Evolutionary conservation across 64 coral and sea anemone species (phyloP).

Genomic region (Orbicella faveolata): DNA sequence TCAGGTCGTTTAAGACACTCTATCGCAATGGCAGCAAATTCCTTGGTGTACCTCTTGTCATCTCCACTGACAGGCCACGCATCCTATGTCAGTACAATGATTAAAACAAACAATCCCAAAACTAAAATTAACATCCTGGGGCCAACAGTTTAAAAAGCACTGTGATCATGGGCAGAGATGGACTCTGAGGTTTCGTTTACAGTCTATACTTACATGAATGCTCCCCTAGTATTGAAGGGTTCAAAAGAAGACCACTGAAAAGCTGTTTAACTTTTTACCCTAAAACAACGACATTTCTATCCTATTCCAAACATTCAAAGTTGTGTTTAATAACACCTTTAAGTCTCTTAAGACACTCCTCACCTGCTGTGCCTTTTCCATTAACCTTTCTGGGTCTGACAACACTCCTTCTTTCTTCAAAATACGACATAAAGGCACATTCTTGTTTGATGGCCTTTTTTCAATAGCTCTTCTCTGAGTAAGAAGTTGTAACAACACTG

Average conservation of each 20-base stretch:
- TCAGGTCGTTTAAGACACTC: neutral
- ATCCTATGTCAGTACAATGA: neutral
- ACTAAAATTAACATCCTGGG: too few species aligned
- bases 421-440: neutral
- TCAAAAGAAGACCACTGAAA: too few species aligned
- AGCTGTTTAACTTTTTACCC: too few species aligned
- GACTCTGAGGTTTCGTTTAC: too few species aligned
- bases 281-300: neutral
- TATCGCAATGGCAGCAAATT: constrained; percentile 18
- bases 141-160: too few species aligned
- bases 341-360: neutral
- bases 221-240: too few species aligned
- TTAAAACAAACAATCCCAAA: neutral
- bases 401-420: neutral
- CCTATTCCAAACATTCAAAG: neutral
- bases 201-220: too few species aligned
- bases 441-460: neutral
- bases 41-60: neutral
- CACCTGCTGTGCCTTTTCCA: neutral
- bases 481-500: constrained; percentile 13
- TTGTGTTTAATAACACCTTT: neutral
- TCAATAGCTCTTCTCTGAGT: constrained; percentile 8
- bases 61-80: constrained; percentile 1
- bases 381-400: neutral
- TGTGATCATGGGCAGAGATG: too few species aligned